Conservation (phyloP, 2,888 invertebrate genomes). For the Athalia circularis region DNA sequence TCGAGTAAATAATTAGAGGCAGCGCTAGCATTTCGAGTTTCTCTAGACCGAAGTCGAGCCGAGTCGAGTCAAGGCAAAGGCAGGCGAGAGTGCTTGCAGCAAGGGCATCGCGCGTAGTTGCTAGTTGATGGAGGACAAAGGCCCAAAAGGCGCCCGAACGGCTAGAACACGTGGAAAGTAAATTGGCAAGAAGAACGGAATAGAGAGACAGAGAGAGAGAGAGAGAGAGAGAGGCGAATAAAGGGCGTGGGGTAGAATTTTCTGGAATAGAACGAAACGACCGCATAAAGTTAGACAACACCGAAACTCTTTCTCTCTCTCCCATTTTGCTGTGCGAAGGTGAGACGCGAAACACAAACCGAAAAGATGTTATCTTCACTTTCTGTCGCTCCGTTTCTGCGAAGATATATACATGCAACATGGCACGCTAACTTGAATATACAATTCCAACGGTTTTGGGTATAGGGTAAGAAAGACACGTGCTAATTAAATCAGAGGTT, state of each 20-base stretch:
- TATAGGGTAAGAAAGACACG: no score
- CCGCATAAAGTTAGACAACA: neutral
- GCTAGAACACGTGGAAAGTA: conserved; percentile 20
- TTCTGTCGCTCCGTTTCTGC: no score
- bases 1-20: conserved; percentile 61
- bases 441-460: no score
- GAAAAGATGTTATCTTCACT: no score
- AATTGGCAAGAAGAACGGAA: conserved; percentile 8
- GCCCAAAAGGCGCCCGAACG: neutral
- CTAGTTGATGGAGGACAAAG: conserved; percentile 22
- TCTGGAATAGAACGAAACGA: no score
- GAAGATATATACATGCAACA: no score
- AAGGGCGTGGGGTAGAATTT: neutral
- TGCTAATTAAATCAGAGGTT: no score
- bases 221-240: neutral
- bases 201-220: neutral
- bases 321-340: no score
- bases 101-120: conserved; percentile 3
- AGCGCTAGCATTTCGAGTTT: conserved; percentile 46
- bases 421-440: no score
- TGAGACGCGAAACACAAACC: no score
- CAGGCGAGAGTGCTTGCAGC: no score
- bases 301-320: neutral
- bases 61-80: neutral
- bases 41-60: neutral